Conservation (phyloP, 2,113 vertebrate species). For the Aramus guarauna region DNA sequence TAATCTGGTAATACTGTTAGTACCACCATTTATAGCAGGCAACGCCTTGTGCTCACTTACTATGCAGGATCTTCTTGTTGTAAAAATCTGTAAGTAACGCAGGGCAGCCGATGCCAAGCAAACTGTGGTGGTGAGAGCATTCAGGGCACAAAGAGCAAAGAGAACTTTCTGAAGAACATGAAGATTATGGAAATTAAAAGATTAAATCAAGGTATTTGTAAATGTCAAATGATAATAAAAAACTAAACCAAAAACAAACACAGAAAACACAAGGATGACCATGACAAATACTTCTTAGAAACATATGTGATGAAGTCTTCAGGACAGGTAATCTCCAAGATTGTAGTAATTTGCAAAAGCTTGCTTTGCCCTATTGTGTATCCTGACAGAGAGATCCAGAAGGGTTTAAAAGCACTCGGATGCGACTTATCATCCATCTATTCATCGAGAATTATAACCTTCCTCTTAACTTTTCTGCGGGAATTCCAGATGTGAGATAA, state of each 20-base stretch:
- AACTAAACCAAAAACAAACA: background rate
- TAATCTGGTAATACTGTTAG: background rate
- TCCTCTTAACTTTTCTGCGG: background rate
- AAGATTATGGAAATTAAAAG: background rate
- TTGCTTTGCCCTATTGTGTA: background rate
- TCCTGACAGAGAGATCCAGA: background rate
- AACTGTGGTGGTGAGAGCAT: conserved; percentile 80
- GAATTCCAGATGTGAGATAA: background rate
- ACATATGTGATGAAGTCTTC: background rate
- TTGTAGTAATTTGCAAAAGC: background rate
- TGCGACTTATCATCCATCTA: background rate
- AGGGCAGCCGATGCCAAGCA: conserved; percentile 80
- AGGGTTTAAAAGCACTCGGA: background rate
- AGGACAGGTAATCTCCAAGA: background rate
- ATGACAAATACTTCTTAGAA: background rate
- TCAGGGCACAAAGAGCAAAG: conserved; percentile 82
- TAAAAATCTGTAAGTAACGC: conserved; percentile 79
- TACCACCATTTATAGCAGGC: background rate
- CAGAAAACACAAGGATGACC: background rate
- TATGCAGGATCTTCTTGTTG: conserved; percentile 69
- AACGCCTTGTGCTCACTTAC: conserved; percentile 68
- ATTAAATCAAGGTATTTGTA: background rate
- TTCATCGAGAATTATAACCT: background rate
- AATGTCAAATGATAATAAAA: background rate
- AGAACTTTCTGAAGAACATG: conserved; percentile 81